Percentiles rank a stretch among this genome's conserved stretches.
phyloP scores from a whole-genome alignment of 2,888 invertebrate species.

The Hypomecis atomaria region DNA sequence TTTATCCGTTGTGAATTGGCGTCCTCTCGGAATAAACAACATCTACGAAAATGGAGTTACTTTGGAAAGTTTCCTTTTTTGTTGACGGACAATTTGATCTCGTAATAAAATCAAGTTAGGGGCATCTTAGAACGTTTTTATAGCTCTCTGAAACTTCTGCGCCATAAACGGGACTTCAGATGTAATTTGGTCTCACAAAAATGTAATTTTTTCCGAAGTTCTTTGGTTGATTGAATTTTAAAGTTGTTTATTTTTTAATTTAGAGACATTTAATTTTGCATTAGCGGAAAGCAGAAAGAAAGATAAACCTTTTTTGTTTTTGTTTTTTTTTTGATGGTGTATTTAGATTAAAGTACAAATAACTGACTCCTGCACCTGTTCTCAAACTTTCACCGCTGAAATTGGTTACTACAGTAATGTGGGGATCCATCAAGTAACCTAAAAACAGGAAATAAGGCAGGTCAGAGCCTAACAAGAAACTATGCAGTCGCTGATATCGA shows the following conservation, averaged over 20 bases:
- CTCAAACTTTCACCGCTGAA: too few relatives aligned
- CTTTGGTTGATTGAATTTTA: background rate
- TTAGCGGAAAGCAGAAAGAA: too few relatives aligned
- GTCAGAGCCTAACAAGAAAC: too few relatives aligned
- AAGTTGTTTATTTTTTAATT: background rate
- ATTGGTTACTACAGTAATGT: too few relatives aligned
- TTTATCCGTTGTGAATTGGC: slow-evolving; percentile 14
- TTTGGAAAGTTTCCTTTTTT: slow-evolving; percentile 19
- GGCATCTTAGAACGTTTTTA: slow-evolving; percentile 23
- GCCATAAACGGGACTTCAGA: slow-evolving; percentile 17
- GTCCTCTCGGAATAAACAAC: slow-evolving; percentile 23
- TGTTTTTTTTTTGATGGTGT: too few relatives aligned
- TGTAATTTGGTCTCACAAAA: slow-evolving; percentile 10
- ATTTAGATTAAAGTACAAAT: too few relatives aligned
- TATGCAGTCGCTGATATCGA: too few relatives aligned
- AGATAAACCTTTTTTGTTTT: too few relatives aligned
- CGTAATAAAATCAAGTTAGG: slow-evolving; percentile 27
- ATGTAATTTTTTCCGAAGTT: slow-evolving; percentile 12
- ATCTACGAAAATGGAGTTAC: slow-evolving; percentile 21
- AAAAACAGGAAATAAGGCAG: too few relatives aligned
- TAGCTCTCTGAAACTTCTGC: slow-evolving; percentile 19
- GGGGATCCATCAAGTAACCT: too few relatives aligned
- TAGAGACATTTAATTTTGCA: background rate
- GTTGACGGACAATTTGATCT: slow-evolving; percentile 27
- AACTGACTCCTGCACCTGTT: too few relatives aligned